Percentiles rank a stretch among this genome's conserved stretches.
phyloP scores from a whole-genome alignment of 2,888 invertebrate genomes.

The Bellardia bayeri region DNA sequence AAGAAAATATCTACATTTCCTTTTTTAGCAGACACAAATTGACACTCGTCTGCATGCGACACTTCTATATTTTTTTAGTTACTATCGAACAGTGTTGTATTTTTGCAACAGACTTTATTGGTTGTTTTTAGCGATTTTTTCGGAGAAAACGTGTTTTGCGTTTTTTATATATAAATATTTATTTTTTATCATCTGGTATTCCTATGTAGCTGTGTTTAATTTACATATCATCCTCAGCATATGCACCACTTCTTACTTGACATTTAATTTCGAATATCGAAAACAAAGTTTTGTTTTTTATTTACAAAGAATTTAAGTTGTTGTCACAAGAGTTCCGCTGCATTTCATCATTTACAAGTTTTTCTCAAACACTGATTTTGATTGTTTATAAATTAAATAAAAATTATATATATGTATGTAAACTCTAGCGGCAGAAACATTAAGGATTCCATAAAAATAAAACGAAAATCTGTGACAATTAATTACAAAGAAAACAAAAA shows the following conservation, averaged over 20 bases:
- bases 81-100: conserved; percentile 22
- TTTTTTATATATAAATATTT: too few relatives aligned
- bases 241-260: background rate
- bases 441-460: background rate
- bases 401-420: background rate
- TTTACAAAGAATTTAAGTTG: conserved; percentile 42
- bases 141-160: too few relatives aligned
- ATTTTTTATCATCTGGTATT: too few relatives aligned
- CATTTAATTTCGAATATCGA: background rate
- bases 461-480: background rate
- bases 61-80: conserved; percentile 30
- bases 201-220: conserved; percentile 21
- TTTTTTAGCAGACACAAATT: conserved; percentile 39
- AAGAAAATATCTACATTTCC: conserved; percentile 32
- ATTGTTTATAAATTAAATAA: background rate
- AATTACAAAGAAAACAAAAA: conserved; percentile 15
- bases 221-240: background rate
- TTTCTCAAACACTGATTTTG: background rate
- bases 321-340: conserved; percentile 14
- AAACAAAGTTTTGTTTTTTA: conserved; percentile 26
- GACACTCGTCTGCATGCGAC: conserved; percentile 50
- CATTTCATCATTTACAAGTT: conserved; percentile 21
- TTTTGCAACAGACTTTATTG: background rate
- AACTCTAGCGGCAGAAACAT: background rate
- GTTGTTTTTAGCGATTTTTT: too few relatives aligned